Evolutionary conservation across 1,140 invertebrate genomes (phyloP), one percentile per base, ranked within the genome.

Genomic region (Glossosoma conforme): DNA sequence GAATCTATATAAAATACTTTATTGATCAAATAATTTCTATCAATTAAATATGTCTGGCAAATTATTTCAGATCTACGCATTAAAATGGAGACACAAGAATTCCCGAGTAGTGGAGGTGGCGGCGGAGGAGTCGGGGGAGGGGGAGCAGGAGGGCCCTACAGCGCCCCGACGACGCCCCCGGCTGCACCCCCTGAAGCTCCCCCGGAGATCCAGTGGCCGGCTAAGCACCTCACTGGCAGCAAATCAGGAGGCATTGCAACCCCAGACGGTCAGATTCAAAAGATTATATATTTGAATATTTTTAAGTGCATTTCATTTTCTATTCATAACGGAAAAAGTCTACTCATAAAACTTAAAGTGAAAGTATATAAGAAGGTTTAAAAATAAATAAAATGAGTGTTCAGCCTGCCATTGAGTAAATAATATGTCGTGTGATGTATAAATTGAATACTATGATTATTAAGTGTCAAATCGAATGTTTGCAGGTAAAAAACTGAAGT

Each of bases 401-500:
- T 30, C n/a, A n/a, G 8, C 25, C n/a, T 30, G n/a, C n/a, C n/a
- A n/a, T n/a, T n/a, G n/a, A n/a, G n/a, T n/a, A n/a, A n/a, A n/a
- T n/a, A n/a, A n/a, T n/a, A n/a, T n/a, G n/a, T n/a, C n/a, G n/a
- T n/a, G n/a, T n/a, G n/a, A n/a, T n/a, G n/a, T n/a, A n/a, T n/a
- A n/a, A n/a, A n/a, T n/a, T n/a, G n/a, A n/a, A n/a, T n/a, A n/a
- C n/a, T n/a, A n/a, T n/a, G n/a, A n/a, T n/a, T n/a, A n/a, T n/a
- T n/a, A n/a, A n/a, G n/a, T n/a, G n/a, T n/a, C n/a, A n/a, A n/a
- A n/a, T n/a, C n/a, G n/a, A n/a, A n/a, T n/a, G 55, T 50, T 71
- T 72, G 0, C 72, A 91, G 89, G 87, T 59, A 91, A 90, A 71
- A 91, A 92, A 70, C 74, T 93, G 52, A 91, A 92, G 73, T 93